Evolutionary conservation across 1,140 invertebrate species (phyloP), one percentile per base, ranked within the genome.

Genomic region (Branchinecta lindahli): DNA sequence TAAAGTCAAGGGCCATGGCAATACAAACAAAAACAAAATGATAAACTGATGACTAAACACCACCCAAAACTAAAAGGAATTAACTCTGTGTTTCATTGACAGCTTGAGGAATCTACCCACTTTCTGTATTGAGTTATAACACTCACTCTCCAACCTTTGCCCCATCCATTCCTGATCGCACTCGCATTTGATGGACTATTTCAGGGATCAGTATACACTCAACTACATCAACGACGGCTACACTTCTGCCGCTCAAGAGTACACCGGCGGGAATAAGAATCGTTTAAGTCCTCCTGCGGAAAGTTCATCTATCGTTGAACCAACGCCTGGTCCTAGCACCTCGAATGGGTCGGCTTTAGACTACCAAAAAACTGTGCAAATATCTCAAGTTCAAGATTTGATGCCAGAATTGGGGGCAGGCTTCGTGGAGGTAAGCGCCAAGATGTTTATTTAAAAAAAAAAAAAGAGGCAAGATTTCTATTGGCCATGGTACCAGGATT

Each of bases 351-450:
- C 12, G 12, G 18, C 52, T 1, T 12, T 15, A 61, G 52, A 61
- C 12, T 12, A 61, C 18, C 12, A 15, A 61, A 61, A 61, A 61
- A 12, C 18, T 12, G 2, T 15, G 12, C 18, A 15, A 44, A 47
- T 91, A 44, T 81, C 81, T 45, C 82, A 85, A 79, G 85, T 93
- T 5, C 85, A 86, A 75, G 90, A 94, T 75, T 84, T 93, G 69
- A 80, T 95, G 21, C 87, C 87, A 21, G 83, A 92, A 77, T 80
- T 91, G 67, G 89, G 89, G 2, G 88, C 88, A 75, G 88, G 83
- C 70, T 86, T 86, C 75, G 82, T 86, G 71, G 75, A 83, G 78
- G 84, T 84, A 77, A 75, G 72, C 9, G 46, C 21, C 15, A 21
- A 65, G 12, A 67, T 15, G 8, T 65, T 6, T 72, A 8, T 71